Conservation (phyloP, 2,888 invertebrate species). For the Apeira syringaria region DNA sequence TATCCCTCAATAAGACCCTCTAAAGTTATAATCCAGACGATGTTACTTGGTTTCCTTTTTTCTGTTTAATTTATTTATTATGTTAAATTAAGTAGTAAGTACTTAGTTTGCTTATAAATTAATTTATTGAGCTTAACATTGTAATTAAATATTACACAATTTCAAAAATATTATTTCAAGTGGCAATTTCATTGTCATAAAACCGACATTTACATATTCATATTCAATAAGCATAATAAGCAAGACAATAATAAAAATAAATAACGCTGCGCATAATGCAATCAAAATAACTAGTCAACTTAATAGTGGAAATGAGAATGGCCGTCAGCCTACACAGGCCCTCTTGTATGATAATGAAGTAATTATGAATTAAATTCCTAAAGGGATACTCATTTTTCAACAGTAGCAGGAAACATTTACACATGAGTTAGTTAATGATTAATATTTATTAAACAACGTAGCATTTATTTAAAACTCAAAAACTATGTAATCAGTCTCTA, state of each 20-base stretch:
- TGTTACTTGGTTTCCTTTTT: too few species aligned
- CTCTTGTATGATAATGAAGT: slow-evolving; percentile 69
- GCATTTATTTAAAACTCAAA: slow-evolving; percentile 35
- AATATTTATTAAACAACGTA: slow-evolving; percentile 65
- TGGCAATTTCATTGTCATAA: slow-evolving; percentile 24
- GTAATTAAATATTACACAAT: slow-evolving; percentile 3
- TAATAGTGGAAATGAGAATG: slow-evolving; percentile 26
- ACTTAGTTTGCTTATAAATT: too few species aligned
- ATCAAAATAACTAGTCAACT: slow-evolving; percentile 36
- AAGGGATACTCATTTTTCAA: slow-evolving; percentile 55
- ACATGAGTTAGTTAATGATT: slow-evolving; percentile 69
- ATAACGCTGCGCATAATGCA: slow-evolving; percentile 27
- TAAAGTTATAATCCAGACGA: too few species aligned
- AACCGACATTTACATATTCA: slow-evolving; percentile 23
- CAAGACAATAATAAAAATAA: slow-evolving; percentile 36
- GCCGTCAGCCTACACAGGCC: slow-evolving; percentile 48
- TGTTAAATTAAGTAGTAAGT: too few species aligned
- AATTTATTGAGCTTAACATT: too few species aligned
- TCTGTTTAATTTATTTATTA: too few species aligned
- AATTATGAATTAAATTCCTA: slow-evolving; percentile 62
- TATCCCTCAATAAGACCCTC: too few species aligned
- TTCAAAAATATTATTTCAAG: slow-evolving; percentile 6
- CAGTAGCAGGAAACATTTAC: slow-evolving; percentile 75
- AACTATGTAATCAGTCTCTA: slow-evolving; percentile 35
- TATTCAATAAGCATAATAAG: slow-evolving; percentile 25